Evolutionary conservation across 2,113 vertebrate species (phyloP), one percentile per base, ranked within the genome.

Genomic region (Oplegnathus fasciatus): DNA sequence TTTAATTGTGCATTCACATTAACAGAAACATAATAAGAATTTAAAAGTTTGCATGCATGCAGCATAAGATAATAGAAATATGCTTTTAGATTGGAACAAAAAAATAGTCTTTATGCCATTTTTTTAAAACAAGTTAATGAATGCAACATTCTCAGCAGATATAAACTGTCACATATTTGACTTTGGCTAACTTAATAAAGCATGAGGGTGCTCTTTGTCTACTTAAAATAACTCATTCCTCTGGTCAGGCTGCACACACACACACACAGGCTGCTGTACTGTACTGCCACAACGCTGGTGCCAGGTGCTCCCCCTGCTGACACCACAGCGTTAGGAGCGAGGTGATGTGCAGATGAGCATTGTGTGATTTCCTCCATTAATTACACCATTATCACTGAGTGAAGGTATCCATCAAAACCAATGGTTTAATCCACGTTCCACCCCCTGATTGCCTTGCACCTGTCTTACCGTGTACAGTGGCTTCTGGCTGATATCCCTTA

Each of bases 221-320:
- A 30, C 50, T 80, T 72, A 74, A 71, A 88, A 81, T 70, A 89
- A 88, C 48, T 88, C 57, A 80, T 75, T 89, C 83, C 75, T 89
- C 57, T 85, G 83, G 85, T 91, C 85, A 91, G 67, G 61, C 52
- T 78, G 71, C 80, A 62, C 52, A 66, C 40, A 46, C 26, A 37
- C 14, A 46, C 14, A 44, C 7, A 9, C 42, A 44, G 6, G 10
- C 42, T 8, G 10, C 52, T 22, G 54, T 9, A 24, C 88, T 83
- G 71, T 80, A 1, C 54, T 69, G 75, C 78, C 61, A 1, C 78
- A 37, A 32, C 86, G 13, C 80, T n/a, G 84, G 60, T 68, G 87
- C 64, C 88, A 82, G 86, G 75, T 87, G 93, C 95, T 84, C 94
- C 93, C 92, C 91, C 95, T 96, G 92, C 91, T 94, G 95, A 92